Evolutionary conservation across 2,797 vertebrate genomes (phyloP), one percentile per base, ranked within the genome.

Genomic region (Mormyrops attenuatus): DNA sequence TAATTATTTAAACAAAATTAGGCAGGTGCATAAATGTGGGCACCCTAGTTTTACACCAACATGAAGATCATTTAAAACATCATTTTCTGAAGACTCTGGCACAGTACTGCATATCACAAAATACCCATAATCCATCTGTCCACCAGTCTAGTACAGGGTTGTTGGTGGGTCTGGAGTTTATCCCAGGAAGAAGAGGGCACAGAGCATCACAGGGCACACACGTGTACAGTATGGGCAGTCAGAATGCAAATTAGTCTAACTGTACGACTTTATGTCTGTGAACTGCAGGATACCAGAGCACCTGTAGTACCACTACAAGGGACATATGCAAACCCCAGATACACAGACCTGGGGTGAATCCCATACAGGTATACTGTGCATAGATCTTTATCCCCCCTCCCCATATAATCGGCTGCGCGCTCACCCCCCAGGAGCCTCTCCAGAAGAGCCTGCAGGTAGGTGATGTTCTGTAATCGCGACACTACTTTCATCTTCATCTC

Each of bases 401-500:
- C 30, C 5, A 85, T 26, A 30, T 47, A 2, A 26, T 52, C 9
- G 3, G n/a, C 47, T 47, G 47, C n/a, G 47, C 4, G 5, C 85
- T 87, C 89, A 99, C 98, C 97, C 92, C 97, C 95, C 90, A 99
- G 93, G 91, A 96, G 96, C 66, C 92, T 97, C 91, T 97, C 97
- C 90, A 99, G 91, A 22, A 97, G 91, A 0, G 91, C 94, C 93
- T 98, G 98, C 57, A 99, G 95, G 90, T 97, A 97, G 5, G 97
- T 98, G 91, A 99, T 97, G 93, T 99, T 97, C 94, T 98, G 97
- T 88, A 99, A 93, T 8, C 99, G 97, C 86, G 94, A 96, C 91
- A 99, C 94, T 92, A 99, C 97, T 89, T 97, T 99, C 91, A 97
- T 96, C 92, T 98, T 99, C 97, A 99, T 97, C 93, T 99, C 98